Percentiles rank a stretch among this genome's conserved stretches.
Conservation (phyloP, 2,113 vertebrate genomes). For the Phalacrocorax carbo region DNA sequence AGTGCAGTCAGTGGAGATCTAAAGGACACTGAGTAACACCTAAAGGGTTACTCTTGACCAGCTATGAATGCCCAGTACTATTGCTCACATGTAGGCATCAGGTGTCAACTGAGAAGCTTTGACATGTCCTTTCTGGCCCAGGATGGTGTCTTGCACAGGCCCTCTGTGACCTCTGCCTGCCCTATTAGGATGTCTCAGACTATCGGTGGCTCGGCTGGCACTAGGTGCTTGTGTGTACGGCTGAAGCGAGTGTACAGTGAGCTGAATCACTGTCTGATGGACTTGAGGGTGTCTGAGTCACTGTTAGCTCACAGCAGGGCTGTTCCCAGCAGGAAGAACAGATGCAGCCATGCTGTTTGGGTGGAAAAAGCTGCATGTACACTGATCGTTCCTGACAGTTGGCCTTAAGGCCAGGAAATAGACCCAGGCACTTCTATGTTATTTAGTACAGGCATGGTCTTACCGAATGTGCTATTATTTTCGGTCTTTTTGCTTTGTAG, state of each 20-base stretch:
- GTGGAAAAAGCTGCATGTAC: background rate
- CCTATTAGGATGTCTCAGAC: background rate
- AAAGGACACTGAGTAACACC: background rate
- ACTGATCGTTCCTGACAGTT: background rate
- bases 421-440: background rate
- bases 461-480: background rate
- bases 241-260: background rate
- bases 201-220: background rate
- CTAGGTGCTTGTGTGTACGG: background rate
- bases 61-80: background rate
- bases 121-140: background rate
- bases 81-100: rapidly evolving
- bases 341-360: background rate
- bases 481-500: background rate
- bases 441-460: background rate
- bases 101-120: background rate
- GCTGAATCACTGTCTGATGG: background rate
- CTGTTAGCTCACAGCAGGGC: background rate
- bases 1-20: background rate
- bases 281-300: background rate
- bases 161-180: background rate
- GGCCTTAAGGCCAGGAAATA: background rate
- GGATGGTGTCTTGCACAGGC: background rate
- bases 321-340: background rate
- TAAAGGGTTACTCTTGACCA: background rate